Evolutionary conservation across 2,888 invertebrate genomes (phyloP).

Genomic region (Cylindroiulus punctatus): DNA sequence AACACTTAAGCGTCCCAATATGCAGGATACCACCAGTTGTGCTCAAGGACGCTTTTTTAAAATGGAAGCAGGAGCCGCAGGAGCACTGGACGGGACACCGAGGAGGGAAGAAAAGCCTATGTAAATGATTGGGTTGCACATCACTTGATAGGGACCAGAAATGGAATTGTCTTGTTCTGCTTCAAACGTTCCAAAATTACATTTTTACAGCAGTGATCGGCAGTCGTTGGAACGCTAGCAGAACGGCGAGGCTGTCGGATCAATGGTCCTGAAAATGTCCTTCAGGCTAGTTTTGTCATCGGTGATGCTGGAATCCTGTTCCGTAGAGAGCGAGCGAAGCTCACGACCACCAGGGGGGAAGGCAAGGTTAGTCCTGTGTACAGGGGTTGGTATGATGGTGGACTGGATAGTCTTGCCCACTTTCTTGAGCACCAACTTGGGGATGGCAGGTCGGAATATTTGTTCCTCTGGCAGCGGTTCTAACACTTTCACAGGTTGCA

Average conservation of each 20-base stretch:
- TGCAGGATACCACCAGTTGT: neutral
- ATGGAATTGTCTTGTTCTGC: neutral
- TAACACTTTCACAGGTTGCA: neutral
- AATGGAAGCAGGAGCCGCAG: constrained; percentile 24
- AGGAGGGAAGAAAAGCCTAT: neutral
- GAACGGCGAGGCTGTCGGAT: constrained; percentile 67
- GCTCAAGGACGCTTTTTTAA: neutral
- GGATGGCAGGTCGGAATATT: neutral
- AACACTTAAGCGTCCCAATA: neutral
- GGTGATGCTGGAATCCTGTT: neutral
- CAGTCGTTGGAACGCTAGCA: constrained; percentile 61
- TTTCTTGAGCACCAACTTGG: constrained; percentile 4
- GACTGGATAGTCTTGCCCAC: neutral
- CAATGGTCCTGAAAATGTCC: constrained; percentile 66
- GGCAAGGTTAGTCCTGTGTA: neutral
- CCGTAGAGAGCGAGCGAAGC: neutral
- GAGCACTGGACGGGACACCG: neutral
- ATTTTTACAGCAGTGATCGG: neutral
- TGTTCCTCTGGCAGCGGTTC: neutral
- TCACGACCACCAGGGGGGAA: neutral
- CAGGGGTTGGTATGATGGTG: neutral
- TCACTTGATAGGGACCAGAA: neutral
- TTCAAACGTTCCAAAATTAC: neutral
- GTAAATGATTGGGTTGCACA: neutral
- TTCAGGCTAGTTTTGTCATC: constrained; percentile 61